phyloP scores from a whole-genome alignment of 2,888 invertebrate species.

The Oscheius sp. region DNA sequence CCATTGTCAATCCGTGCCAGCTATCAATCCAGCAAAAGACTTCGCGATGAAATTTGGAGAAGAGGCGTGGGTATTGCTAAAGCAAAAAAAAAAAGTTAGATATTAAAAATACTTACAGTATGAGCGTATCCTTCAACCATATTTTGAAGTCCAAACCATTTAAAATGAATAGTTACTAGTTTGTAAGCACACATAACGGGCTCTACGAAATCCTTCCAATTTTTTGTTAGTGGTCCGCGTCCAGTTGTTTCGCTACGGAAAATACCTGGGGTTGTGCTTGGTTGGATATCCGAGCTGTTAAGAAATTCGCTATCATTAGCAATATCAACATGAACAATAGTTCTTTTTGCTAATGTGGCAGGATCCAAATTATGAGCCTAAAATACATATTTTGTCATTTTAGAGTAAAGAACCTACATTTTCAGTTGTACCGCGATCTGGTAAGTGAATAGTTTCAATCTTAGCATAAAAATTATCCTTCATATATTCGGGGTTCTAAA shows the following conservation, averaged over 20 bases:
- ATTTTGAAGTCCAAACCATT: slow-evolving; percentile 93
- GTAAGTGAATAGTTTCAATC: slow-evolving; percentile 93
- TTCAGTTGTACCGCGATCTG: slow-evolving; percentile 76
- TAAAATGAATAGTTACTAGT: slow-evolving; percentile 94
- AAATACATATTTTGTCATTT: slow-evolving; percentile 9
- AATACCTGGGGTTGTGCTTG: slow-evolving; percentile 84
- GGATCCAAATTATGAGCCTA: slow-evolving; percentile 91
- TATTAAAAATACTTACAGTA: slow-evolving; percentile 48
- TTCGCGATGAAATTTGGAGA: slow-evolving; percentile 98
- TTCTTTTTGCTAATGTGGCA: slow-evolving; percentile 86
- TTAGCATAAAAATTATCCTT: slow-evolving; percentile 90
- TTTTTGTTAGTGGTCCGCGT: slow-evolving; percentile 82
- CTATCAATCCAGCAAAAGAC: slow-evolving; percentile 98
- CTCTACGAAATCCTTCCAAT: slow-evolving; percentile 56
- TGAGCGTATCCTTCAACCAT: slow-evolving; percentile 80
- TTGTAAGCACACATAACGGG: slow-evolving; percentile 96
- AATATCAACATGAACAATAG: slow-evolving; percentile 88
- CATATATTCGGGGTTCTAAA: slow-evolving; percentile 79
- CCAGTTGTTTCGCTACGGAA: slow-evolving; percentile 91
- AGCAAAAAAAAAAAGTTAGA: slow-evolving; percentile 28
- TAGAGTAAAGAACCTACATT: slow-evolving; percentile 56
- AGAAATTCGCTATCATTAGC: slow-evolving; percentile 80
- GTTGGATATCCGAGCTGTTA: slow-evolving; percentile 81
- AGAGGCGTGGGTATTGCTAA: slow-evolving; percentile 78
- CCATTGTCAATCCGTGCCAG: slow-evolving; percentile 97